Evolutionary conservation across 92 coral and sea anemone species (phyloP).

Genomic region (Bergia sp.): DNA sequence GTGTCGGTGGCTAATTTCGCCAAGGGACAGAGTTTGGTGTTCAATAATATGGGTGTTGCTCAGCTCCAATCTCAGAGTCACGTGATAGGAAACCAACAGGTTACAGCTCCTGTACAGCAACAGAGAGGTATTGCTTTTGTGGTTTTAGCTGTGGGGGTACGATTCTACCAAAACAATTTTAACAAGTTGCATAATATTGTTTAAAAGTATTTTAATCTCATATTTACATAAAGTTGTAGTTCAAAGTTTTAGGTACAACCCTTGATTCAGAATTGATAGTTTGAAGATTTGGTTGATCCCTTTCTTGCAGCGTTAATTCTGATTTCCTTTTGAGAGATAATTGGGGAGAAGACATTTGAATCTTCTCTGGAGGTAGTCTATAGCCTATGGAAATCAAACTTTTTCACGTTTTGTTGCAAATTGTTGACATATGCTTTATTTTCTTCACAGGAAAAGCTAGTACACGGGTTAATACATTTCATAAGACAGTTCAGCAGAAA

Average conservation of each 20-base stretch:
- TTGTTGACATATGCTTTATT: not conserved
- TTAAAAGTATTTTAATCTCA: not conserved
- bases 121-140: slow-evolving; percentile 65
- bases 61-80: slow-evolving; percentile 83
- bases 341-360: too few species aligned
- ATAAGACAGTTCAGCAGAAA: slow-evolving; percentile 67
- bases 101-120: slow-evolving; percentile 71
- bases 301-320: too few species aligned
- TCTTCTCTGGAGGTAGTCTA: too few species aligned
- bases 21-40: slow-evolving; percentile 89
- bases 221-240: not conserved
- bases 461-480: slow-evolving; percentile 69
- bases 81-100: slow-evolving; percentile 76
- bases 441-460: slow-evolving; percentile 75
- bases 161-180: not conserved
- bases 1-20: slow-evolving; percentile 54
- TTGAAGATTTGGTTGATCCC: too few species aligned
- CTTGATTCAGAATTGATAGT: too few species aligned
- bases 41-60: slow-evolving; percentile 90
- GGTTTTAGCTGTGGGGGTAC: not conserved
- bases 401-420: not conserved
- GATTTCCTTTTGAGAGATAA: too few species aligned
- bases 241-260: not conserved
- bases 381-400: too few species aligned
- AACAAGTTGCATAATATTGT: slow-evolving; percentile 9